Evolutionary conservation across 1,140 invertebrate genomes (phyloP), one percentile per base, ranked within the genome.

Genomic region (Pseudomyrmex concolor): DNA sequence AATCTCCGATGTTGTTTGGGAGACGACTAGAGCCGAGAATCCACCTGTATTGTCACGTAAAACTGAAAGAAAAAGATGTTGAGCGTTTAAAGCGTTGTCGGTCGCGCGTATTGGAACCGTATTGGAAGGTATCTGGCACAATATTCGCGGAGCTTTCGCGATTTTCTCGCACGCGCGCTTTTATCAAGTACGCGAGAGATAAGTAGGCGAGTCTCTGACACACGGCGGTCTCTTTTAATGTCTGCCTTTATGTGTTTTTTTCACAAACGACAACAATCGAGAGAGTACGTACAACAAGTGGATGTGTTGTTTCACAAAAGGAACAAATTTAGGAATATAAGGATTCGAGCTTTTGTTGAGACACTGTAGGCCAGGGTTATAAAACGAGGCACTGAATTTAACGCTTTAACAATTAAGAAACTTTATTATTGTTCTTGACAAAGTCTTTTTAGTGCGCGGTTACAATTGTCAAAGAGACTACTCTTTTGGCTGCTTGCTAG

Each of bases 11-110:
- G 55, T 71, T 80, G 76, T 80, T 80, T 59, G 76, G 76, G 48
- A 78, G 76, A 50, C 64, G 76, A 78, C 64, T 68, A 70, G 76
- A 71, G 59, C 66, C 66, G n/a, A 17, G 76, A 80, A 80, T 80
- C 76, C 66, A 70, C 66, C 54, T 59, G 76, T 59, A 80, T 70
- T 80, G 76, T 78, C 76, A 57, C 76, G 64, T 57, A 57, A 59
- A 71, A 71, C 76, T 51, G 50, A 51, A 68, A 34, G 64, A 59
- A 70, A 70, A 57, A 59, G 76, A 80, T 80, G 76, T 66, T 15
- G 73, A 64, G 48, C 73, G 73, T 70, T 80, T 80, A 80, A 70
- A 80, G 68, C 19, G 51, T 68, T 64, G 51, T 68, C 74, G 51
- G 43, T 51, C 50, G 50, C 50, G 15, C 48, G 43, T 48, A 80